Percentiles rank a stretch among this genome's conserved stretches.
These are phyloP conservation scores for Orientallactaga bullata DNA, from an alignment of 2,113 vertebrate genomes.

Conservation along the genomic window DNA sequence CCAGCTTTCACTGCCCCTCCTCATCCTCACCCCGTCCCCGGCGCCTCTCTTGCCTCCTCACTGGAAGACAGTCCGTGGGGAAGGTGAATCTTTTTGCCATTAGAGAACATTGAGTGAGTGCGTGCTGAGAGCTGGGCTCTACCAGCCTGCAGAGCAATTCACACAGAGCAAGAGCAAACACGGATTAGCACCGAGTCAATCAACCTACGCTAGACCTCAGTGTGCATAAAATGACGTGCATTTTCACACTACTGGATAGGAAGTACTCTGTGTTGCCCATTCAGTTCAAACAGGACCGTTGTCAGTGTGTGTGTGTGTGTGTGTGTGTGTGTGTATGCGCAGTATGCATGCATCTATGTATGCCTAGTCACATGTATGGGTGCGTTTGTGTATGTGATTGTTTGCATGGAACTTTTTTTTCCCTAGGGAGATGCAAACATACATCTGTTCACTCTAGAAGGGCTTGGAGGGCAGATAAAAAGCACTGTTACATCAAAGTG, in stretches of 20 bases:
- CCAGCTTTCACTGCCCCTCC: rapidly evolving
- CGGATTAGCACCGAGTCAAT: background rate
- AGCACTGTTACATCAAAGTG: too few species aligned
- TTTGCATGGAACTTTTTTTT: too few species aligned
- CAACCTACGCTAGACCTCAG: background rate
- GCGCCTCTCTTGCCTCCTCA: background rate
- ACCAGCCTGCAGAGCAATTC: background rate
- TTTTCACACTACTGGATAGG: background rate
- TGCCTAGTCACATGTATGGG: too few species aligned
- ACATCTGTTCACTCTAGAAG: too few species aligned
- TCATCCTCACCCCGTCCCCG: too few species aligned
- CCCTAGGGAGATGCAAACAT: too few species aligned
- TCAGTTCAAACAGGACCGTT: background rate
- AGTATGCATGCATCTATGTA: too few species aligned
- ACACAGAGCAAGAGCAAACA: background rate
- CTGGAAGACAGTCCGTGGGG: too few species aligned
- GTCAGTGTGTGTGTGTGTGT: too few species aligned
- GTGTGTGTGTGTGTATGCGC: too few species aligned
- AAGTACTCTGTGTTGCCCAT: background rate
- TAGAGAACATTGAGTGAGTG: background rate
- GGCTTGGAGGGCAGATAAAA: too few species aligned
- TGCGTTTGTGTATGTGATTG: too few species aligned
- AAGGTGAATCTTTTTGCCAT: background rate
- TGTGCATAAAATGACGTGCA: background rate
- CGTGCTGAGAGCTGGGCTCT: background rate